Conservation (phyloP, 2,113 vertebrate species). For the Calcarius ornatus region DNA sequence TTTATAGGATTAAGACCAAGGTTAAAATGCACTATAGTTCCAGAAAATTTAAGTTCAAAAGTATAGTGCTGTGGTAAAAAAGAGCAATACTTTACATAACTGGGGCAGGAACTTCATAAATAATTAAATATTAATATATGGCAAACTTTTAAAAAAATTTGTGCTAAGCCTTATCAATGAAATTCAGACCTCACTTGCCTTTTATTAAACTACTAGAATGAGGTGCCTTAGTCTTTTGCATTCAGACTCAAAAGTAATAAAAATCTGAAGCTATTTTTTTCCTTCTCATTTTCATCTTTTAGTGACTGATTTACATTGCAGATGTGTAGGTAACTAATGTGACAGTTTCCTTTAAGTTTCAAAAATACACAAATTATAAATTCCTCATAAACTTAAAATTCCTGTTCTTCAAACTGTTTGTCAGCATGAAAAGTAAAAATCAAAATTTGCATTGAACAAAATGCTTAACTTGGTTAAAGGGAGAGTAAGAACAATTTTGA, state of each 20-base stretch:
- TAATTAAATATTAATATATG: neutral
- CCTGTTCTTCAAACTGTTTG: neutral
- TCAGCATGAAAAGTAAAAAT: neutral
- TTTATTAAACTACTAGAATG: neutral
- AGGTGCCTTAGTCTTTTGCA: neutral
- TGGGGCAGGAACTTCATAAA: neutral
- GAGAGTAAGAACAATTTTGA: neutral
- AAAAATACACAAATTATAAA: neutral
- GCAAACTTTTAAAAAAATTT: neutral
- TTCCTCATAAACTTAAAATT: neutral
- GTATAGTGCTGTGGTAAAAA: neutral
- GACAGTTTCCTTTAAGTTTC: neutral
- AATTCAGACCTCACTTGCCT: neutral
- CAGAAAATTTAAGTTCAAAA: neutral
- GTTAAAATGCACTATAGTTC: neutral
- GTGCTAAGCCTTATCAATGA: neutral
- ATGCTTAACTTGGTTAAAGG: neutral
- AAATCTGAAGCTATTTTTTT: neutral
- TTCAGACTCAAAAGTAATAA: neutral
- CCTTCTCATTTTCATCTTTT: neutral
- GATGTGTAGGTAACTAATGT: neutral
- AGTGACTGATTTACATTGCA: neutral
- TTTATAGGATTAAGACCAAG: neutral
- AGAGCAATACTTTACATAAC: neutral
- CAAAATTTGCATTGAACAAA: neutral